A percentile compares a stretch with the other conserved stretches of the same genome.
These are phyloP conservation scores for Lepilemur septentrionalis DNA, from an alignment of 2,797 vertebrate genomes.

Conservation along the genomic window DNA sequence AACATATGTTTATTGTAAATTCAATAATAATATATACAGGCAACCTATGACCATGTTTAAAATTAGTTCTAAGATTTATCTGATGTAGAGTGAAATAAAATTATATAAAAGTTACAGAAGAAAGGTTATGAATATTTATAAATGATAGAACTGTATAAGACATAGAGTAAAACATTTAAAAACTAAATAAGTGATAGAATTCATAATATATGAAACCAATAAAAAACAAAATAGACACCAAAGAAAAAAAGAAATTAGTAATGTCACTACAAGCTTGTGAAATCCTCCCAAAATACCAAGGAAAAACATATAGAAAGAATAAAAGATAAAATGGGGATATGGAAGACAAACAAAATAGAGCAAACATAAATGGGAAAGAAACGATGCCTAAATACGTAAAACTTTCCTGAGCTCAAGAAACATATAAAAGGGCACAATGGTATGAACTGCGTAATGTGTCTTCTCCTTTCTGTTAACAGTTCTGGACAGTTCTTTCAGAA, in stretches of 20 bases:
- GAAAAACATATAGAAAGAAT: not conserved
- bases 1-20: not conserved
- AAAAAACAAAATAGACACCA: slow-evolving; percentile 21
- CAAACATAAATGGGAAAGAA: not conserved
- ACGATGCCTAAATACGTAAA: not conserved
- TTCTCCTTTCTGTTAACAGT: not conserved
- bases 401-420: not conserved
- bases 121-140: not conserved
- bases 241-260: not conserved
- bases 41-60: slow-evolving; percentile 28
- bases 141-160: not conserved
- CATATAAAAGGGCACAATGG: not conserved
- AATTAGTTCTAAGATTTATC: slow-evolving; percentile 40
- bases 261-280: not conserved
- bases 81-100: slow-evolving; percentile 22
- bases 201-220: not conserved
- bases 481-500: not conserved
- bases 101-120: slow-evolving; percentile 31
- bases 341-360: not conserved
- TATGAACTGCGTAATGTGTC: not conserved
- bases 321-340: not conserved
- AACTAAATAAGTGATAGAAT: not conserved
- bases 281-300: not conserved
- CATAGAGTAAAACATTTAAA: not conserved
- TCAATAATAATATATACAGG: slow-evolving; percentile 8